phyloP scores from a whole-genome alignment of 92 coral and sea anemone species.

The Epizoanthus stellaris region DNA sequence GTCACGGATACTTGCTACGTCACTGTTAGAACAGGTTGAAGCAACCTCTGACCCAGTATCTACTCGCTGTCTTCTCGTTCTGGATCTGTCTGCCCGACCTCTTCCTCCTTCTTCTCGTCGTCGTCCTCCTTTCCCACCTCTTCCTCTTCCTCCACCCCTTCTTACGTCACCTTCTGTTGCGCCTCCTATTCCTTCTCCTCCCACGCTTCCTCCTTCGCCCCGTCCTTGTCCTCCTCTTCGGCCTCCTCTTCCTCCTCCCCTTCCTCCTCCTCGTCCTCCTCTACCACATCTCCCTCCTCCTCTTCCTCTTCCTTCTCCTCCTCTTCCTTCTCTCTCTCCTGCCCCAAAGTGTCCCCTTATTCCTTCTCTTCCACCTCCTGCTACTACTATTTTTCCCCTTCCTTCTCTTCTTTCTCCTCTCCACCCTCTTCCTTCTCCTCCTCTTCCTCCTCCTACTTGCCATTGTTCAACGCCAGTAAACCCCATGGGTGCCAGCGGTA shows the following conservation, averaged over 20 bases:
- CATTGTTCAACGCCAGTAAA: no score
- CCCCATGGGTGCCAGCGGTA: no score
- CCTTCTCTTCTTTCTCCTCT: neutral
- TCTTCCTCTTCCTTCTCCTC: neutral
- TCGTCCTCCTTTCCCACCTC: neutral
- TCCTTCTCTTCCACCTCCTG: neutral
- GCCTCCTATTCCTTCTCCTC: neutral
- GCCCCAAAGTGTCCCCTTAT: no score
- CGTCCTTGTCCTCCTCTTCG: neutral
- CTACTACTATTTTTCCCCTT: neutral
- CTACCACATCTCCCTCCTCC: neutral
- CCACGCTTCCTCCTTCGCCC: neutral
- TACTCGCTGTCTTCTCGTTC: neutral
- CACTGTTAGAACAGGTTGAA: slow-evolving; percentile 10
- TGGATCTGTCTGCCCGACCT: neutral
- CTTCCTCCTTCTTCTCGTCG: neutral
- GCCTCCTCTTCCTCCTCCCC: neutral
- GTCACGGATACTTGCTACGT: slow-evolving; percentile 1
- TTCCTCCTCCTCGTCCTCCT: neutral
- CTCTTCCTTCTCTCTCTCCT: neutral
- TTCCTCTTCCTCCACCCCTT: neutral
- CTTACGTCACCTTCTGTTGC: neutral
- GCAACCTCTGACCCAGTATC: slow-evolving; percentile 13
- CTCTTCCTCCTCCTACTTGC: neutral
- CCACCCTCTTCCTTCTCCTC: neutral